Percentiles rank a stretch among this genome's conserved stretches.
Conservation (phyloP, 2,797 vertebrate species). For the Hydrophis major region DNA sequence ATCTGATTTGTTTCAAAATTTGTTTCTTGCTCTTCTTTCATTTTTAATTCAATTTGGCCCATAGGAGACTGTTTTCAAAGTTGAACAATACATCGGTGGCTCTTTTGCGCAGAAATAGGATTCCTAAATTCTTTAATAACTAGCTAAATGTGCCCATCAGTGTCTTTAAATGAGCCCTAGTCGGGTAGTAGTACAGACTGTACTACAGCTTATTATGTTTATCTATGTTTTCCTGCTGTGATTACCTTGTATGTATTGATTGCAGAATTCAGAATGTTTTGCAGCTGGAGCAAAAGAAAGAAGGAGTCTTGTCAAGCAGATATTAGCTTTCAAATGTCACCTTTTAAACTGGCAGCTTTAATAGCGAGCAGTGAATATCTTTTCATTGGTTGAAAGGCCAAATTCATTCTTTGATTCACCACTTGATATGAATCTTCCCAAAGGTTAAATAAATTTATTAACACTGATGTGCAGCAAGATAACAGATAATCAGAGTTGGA, state of each 20-base stretch:
- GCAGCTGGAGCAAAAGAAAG: neutral
- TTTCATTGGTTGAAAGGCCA: slow-evolving; percentile 25
- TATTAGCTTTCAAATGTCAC: slow-evolving; percentile 25
- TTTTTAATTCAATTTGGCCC: neutral
- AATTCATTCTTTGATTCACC: slow-evolving; percentile 2
- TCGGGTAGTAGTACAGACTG: neutral
- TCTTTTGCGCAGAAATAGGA: neutral
- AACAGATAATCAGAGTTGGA: too few species aligned
- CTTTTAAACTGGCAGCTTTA: slow-evolving; percentile 8
- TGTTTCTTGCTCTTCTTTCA: neutral
- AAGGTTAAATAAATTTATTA: slow-evolving; percentile 38
- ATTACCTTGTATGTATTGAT: neutral
- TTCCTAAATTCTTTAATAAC: neutral
- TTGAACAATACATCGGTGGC: neutral
- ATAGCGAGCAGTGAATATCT: neutral
- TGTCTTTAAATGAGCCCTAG: neutral
- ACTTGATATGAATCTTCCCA: slow-evolving; percentile 30
- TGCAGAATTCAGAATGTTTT: neutral
- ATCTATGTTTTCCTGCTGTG: neutral
- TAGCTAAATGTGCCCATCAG: neutral
- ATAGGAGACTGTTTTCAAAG: neutral
- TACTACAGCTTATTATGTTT: neutral
- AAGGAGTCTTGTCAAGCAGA: neutral
- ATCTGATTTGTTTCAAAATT: neutral
- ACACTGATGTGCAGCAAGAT: slow-evolving; percentile 26